Conservation (phyloP, 2,113 vertebrate species). For the Typhlomys cinereus region DNA sequence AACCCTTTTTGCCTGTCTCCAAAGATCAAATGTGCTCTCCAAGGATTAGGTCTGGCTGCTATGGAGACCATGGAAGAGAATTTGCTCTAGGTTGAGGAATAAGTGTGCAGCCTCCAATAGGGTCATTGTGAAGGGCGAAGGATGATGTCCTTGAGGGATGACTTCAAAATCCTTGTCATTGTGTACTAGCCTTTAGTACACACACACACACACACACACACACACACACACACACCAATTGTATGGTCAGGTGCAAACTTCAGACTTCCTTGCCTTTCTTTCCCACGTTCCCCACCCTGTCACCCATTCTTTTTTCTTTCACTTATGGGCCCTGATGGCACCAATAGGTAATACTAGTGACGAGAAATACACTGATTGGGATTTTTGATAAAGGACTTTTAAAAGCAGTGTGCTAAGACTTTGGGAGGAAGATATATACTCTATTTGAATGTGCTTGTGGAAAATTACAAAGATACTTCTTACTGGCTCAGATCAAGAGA, state of each 20-base stretch:
- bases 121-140: background rate
- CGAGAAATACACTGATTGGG: background rate
- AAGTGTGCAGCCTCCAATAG: background rate
- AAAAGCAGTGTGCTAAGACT: background rate
- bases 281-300: background rate
- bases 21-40: constrained; percentile 63
- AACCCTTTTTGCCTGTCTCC: constrained; percentile 39
- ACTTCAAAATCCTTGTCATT: background rate
- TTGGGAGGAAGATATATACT: background rate
- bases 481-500: background rate
- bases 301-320: background rate
- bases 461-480: background rate
- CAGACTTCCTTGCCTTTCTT: background rate
- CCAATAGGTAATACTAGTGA: background rate
- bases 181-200: background rate
- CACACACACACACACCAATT: background rate
- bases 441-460: background rate
- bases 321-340: background rate
- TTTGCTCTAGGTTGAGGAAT: constrained; percentile 14
- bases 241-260: background rate
- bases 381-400: background rate
- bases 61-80: constrained; percentile 50
- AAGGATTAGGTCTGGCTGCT: constrained; percentile 42
- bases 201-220: background rate
- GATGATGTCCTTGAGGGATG: background rate